Evolutionary conservation across 1,140 invertebrate species (phyloP), one percentile per base, ranked within the genome.

Genomic region (Euwallacea similis): DNA sequence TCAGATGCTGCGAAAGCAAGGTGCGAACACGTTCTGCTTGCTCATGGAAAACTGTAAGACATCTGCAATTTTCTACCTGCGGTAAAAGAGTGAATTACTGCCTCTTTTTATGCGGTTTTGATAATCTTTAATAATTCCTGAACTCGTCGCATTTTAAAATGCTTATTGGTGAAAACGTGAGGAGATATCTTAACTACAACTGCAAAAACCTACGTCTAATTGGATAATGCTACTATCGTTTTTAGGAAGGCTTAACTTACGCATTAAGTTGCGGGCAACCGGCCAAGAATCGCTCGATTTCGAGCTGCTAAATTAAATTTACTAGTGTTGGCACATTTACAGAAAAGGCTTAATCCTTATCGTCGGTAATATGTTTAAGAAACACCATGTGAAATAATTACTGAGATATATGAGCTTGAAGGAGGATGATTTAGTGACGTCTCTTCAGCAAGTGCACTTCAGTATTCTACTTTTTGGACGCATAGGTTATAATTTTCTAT

Each of bases 301-400:
- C 54, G 54, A 58, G 13, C 41, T 21, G 33, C 65, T 66, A 66
- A 66, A 66, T 66, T 66, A 58, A 58, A 66, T 58, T 56, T 58
- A 66, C 53, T 58, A 56, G 53, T 58, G 65, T 66, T 66, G 65
- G 65, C 65, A 66, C 65, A 66, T 66, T 66, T 66, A 66, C 65
- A 66, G 65, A 66, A 66, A 66, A 58, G 65, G 65, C 54, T 58
- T 66, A 66, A 66, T 66, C 65, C 65, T 56, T 44, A 58, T 66
- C 65, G 42, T 66, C 65, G 41, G 65, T 66, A 66, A 66, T 58
- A 66, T 66, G 65, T 66, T 58, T 66, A 13, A 58, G 50, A 66
- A 56, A 66, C 53, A 54, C 64, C 13, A 13, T 15, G 42, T 42
- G 43, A 58, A 66, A 58, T 56, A 56, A 66, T 66, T 66, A 54